A percentile compares a stretch with the other conserved stretches of the same genome.
Evolutionary conservation across 2,797 vertebrate species (phyloP).

Genomic region (Lacerta agilis): DNA sequence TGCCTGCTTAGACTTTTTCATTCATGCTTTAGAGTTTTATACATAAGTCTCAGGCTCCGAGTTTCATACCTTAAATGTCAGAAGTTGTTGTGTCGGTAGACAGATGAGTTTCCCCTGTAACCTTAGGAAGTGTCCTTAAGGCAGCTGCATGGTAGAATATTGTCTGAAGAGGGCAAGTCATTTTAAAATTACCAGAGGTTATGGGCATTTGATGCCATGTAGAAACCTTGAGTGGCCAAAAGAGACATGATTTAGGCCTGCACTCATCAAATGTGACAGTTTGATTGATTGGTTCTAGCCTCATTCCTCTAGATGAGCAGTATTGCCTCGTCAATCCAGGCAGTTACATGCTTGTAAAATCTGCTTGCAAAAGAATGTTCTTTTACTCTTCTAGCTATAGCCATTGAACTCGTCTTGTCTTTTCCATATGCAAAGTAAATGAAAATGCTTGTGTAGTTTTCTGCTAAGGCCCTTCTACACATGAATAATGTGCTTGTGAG

Average conservation of each 20-base stretch:
- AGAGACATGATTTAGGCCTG: not conserved
- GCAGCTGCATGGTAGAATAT: not conserved
- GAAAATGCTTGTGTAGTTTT: not conserved
- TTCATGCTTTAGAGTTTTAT: not conserved
- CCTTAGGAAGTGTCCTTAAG: constrained; percentile 6
- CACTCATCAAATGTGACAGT: constrained; percentile 25
- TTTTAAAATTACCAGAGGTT: constrained; percentile 37
- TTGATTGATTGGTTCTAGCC: not conserved
- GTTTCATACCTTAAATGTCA: constrained; percentile 13
- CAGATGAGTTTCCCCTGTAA: constrained; percentile 3
- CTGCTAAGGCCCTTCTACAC: not conserved
- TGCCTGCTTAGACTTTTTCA: not conserved
- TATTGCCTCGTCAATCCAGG: constrained; percentile 11
- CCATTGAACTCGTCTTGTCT: not conserved
- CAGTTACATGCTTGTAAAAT: constrained; percentile 36
- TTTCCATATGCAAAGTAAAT: not conserved
- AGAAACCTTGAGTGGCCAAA: not conserved
- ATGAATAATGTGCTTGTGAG: constrained; percentile 18
- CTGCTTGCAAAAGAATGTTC: constrained; percentile 14
- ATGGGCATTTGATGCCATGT: not conserved
- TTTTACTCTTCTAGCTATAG: not conserved
- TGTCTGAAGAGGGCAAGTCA: not conserved
- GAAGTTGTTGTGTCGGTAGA: not conserved
- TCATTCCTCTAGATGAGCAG: not conserved
- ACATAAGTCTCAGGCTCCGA: not conserved